These are phyloP conservation scores for Colinus virginianus DNA, from an alignment of 2,113 vertebrate species.

Conservation along the genomic window DNA sequence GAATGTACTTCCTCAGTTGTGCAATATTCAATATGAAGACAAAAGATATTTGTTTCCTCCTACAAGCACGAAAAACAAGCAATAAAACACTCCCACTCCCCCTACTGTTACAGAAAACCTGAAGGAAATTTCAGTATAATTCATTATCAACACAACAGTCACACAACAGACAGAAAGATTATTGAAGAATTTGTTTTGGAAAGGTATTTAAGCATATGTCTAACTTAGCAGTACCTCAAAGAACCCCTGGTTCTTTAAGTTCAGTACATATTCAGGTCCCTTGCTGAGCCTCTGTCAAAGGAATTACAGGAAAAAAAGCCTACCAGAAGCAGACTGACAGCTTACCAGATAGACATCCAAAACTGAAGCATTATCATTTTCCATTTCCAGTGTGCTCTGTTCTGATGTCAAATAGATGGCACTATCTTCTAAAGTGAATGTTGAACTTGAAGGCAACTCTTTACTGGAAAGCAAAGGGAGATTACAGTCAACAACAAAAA, in stretches of 20 bases:
- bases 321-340: conserved; percentile 6
- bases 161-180: not conserved
- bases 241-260: not conserved
- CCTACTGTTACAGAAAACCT: not conserved
- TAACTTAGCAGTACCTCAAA: not conserved
- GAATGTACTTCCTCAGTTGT: not conserved
- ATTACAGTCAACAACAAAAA: not conserved
- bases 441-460: conserved; percentile 88
- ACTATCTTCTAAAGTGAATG: conserved; percentile 93
- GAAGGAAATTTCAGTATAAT: not conserved
- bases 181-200: not conserved
- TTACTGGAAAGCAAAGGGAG: conserved; percentile 79
- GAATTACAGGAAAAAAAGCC: not conserved
- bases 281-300: not conserved
- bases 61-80: not conserved
- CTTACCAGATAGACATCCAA: conserved; percentile 95
- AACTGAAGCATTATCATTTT: conserved; percentile 91
- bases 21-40: not conserved
- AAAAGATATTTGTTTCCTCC: not conserved
- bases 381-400: conserved; percentile 87
- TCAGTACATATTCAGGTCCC: not conserved
- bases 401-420: conserved; percentile 94
- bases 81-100: not conserved
- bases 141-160: not conserved
- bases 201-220: not conserved